phyloP scores from a whole-genome alignment of 2,888 invertebrate genomes.

The Teleiodes luculella region DNA sequence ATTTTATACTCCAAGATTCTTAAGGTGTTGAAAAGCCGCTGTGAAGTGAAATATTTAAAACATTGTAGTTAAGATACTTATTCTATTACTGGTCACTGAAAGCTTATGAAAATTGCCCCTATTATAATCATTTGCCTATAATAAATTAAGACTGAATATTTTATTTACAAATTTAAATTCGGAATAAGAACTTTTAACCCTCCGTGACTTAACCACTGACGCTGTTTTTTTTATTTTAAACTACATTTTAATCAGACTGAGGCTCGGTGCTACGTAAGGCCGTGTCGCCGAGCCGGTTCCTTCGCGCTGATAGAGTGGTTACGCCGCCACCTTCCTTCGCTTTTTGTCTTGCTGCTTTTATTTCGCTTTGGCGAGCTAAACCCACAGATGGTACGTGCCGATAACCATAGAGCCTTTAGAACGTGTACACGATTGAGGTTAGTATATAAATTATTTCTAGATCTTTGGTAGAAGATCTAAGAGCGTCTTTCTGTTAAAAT shows the following conservation, averaged over 20 bases:
- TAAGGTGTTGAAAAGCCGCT: too few species aligned
- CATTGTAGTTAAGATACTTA: too few species aligned
- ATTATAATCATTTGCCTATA: too few species aligned
- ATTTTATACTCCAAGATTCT: too few species aligned
- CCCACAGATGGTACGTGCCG: slow-evolving; percentile 1
- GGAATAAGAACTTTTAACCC: neutral
- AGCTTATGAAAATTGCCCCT: too few species aligned
- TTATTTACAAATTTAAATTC: neutral
- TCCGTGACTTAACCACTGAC: neutral
- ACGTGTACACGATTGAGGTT: neutral
- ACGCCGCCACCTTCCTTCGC: neutral
- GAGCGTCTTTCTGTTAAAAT: too few species aligned
- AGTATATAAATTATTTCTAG: too few species aligned
- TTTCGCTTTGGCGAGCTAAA: neutral
- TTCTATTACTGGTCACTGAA: too few species aligned
- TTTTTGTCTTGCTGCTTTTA: slow-evolving; percentile 2
- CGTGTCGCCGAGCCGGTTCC: neutral
- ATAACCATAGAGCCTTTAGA: neutral
- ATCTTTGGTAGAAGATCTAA: too few species aligned
- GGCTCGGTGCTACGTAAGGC: slow-evolving; percentile 13
- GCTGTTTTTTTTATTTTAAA: neutral
- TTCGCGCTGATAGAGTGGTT: slow-evolving; percentile 3
- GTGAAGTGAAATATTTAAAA: too few species aligned
- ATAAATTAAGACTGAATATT: too few species aligned
- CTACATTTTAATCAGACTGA: neutral